Conservation (phyloP, 2,888 invertebrate species). For the Eueremaeus valkanovi region DNA sequence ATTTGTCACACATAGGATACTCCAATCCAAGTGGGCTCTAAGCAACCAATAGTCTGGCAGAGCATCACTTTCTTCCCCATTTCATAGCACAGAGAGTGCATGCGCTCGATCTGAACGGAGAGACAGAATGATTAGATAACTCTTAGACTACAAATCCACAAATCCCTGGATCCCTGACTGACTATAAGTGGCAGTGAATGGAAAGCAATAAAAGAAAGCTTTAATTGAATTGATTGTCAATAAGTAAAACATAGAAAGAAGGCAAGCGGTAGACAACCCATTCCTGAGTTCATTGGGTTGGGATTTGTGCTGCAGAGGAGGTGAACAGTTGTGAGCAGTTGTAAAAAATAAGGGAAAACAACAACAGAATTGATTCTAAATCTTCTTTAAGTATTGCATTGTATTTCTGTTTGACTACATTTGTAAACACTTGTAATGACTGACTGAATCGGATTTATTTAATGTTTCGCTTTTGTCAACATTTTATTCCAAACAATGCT, state of each 20-base stretch:
- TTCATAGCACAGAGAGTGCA: neutral
- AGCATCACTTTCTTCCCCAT: neutral
- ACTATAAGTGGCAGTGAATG: conserved; percentile 31
- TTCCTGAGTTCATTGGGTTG: neutral
- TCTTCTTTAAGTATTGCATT: neutral
- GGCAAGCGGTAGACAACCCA: neutral
- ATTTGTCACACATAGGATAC: conserved; percentile 19
- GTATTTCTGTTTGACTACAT: neutral
- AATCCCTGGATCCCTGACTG: conserved; percentile 25
- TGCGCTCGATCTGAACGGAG: neutral
- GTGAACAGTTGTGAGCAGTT: neutral
- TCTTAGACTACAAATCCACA: conserved; percentile 21
- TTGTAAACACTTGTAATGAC: too few relatives aligned
- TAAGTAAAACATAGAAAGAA: neutral
- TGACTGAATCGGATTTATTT: neutral
- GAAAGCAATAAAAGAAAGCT: conserved; percentile 16
- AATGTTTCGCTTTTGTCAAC: neutral
- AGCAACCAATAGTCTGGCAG: neutral
- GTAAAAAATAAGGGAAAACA: neutral
- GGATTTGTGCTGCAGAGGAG: neutral
- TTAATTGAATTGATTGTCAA: conserved; percentile 33
- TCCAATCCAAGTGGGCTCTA: conserved; percentile 6
- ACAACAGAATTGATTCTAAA: neutral
- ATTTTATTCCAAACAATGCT: neutral
- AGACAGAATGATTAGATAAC: conserved; percentile 6